Percentiles rank a stretch among this genome's conserved stretches.
Conservation (phyloP, 1,140 invertebrate species). For the Coboldia fuscipes region DNA sequence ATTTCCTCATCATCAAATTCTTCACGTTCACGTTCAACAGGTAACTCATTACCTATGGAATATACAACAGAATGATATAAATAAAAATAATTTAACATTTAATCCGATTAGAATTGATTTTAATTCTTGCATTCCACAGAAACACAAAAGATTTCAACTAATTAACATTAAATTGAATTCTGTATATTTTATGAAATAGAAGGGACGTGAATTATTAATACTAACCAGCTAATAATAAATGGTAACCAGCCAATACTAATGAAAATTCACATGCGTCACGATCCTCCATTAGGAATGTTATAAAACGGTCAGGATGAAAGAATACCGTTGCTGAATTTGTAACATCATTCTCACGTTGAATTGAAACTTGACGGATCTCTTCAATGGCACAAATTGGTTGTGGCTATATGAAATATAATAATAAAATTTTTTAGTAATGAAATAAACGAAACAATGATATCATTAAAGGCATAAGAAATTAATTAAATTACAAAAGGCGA, state of each 20-base stretch:
- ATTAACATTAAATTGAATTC: neutral
- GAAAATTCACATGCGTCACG: slow-evolving; percentile 66
- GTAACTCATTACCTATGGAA: slow-evolving; percentile 25
- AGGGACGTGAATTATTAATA: too few species aligned
- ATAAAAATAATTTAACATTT: neutral
- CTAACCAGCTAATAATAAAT: slow-evolving; percentile 32
- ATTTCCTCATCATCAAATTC: slow-evolving; percentile 34
- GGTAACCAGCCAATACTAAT: slow-evolving; percentile 57
- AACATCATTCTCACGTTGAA: slow-evolving; percentile 50
- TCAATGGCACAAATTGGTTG: slow-evolving; percentile 58
- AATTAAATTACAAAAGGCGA: too few species aligned
- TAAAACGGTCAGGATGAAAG: slow-evolving; percentile 33
- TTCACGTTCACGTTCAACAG: slow-evolving; percentile 35
- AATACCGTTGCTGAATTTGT: slow-evolving; percentile 39
- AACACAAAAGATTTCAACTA: too few species aligned
- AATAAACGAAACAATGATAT: too few species aligned
- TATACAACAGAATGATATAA: neutral
- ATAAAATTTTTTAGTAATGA: neutral
- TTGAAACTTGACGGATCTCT: slow-evolving; percentile 46
- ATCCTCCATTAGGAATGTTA: slow-evolving; percentile 58
- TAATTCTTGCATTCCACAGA: neutral
- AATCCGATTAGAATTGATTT: neutral
- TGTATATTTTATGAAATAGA: too few species aligned
- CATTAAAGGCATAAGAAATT: too few species aligned
- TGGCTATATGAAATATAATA: slow-evolving; percentile 30